Evolutionary conservation across 1,140 invertebrate species (phyloP).

Genomic region (Sycophaga agraensis): DNA sequence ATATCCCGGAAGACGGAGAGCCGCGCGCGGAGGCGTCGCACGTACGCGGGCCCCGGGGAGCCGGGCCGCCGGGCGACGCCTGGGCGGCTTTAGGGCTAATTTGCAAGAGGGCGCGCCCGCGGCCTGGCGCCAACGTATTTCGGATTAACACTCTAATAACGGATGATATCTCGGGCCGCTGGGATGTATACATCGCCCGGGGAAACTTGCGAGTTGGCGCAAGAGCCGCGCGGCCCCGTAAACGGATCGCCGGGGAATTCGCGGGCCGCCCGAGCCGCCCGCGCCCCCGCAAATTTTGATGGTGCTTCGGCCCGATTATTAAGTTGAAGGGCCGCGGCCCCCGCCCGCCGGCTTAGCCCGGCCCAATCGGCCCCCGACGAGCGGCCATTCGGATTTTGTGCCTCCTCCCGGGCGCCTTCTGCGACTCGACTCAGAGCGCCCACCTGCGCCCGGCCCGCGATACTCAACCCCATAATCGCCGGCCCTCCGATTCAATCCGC

Average conservation of each 20-base stretch:
- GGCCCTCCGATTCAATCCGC: no score
- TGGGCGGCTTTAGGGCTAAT: conserved; percentile 36
- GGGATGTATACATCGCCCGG: conserved; percentile 42
- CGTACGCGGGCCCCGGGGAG: neutral
- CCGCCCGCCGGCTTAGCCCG: no score
- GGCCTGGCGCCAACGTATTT: conserved; percentile 39
- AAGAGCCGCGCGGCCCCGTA: conserved; percentile 39
- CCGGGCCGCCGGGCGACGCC: no score
- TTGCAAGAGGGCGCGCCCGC: conserved; percentile 36
- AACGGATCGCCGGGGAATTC: conserved; percentile 44
- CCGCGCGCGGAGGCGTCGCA: no score
- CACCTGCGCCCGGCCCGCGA: no score
- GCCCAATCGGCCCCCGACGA: no score
- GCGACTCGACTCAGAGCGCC: no score
- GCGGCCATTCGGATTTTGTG: no score
- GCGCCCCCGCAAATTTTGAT: conserved; percentile 43
- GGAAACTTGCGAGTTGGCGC: conserved; percentile 43
- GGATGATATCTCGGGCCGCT: conserved; percentile 45
- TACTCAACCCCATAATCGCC: no score
- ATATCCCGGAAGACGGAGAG: conserved; percentile 1
- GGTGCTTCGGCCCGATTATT: conserved; percentile 43
- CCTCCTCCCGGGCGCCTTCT: no score
- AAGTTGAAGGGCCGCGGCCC: conserved; percentile 33
- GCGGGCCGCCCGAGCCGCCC: neutral
- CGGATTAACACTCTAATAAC: conserved; percentile 49